Base-by-base conservation (phyloP, 37 sponge, comb jelly and placozoan genomes). In the Geodia barretti region DNA sequence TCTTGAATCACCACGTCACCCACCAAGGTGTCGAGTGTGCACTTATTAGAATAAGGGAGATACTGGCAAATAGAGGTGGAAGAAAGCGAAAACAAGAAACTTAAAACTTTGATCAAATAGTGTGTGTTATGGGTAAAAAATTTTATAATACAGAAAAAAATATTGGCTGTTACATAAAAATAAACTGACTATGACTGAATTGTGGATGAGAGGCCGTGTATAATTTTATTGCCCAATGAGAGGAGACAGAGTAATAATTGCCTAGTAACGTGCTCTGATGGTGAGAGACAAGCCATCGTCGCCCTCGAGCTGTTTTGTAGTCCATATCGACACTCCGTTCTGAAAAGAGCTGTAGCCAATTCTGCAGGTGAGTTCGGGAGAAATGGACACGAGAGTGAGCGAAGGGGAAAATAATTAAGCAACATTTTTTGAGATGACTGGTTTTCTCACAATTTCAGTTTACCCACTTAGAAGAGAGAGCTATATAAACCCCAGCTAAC, bases 1-100 rank as follows among this genome's bases (percentile, higher is more conserved):
- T 84, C 19, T 34, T 71, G 4, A 81, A 88, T 41, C 75, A 81
- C 40, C 89, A 88, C n/a, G 58, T 92, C 24, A 59, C 40, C 33
- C 24, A 39, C 17, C 74, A 88, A 41, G 93, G 74, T 0, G 76
- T 84, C 24, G 82, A 84, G 4, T 17, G 33, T n/a, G 70, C 66
- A 1, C 20, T 92, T 11, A 41, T 60, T 26, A 92, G 71, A 37
- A 64, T 92, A 33, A 76, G 59, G 65, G 31, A 24, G 20, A 26
- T 83, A 7, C 69, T 83, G 7, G 71, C 9, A 11, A 5, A 24
- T 37, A 35, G 36, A 35, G 32, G 36, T 37, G 26, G 7, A 65
- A 65, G 66, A 8, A n/a, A 8, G 25, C 36, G 37, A 35, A 35
- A 7, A 36, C 36, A 3, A 8, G 67, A 35, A 70, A 30, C 7